phyloP scores from a whole-genome alignment of 2,113 vertebrate species.

The Recurvirostra avosetta region DNA sequence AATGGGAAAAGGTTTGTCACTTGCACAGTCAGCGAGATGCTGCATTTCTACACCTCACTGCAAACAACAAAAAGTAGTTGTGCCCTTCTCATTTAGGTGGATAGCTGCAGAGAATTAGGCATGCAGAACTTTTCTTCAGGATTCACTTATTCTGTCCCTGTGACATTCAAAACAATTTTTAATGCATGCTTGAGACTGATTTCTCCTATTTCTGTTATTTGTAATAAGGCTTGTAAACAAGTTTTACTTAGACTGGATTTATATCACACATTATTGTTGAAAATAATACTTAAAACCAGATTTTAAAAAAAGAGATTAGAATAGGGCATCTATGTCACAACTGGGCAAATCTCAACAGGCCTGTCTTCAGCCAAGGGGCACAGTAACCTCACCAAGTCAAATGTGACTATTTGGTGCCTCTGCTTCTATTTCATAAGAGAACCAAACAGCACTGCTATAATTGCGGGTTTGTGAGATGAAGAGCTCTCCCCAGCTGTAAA shows the following conservation, averaged over 20 bases:
- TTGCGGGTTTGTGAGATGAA: not conserved
- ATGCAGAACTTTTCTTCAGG: not conserved
- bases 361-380: not conserved
- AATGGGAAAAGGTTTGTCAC: not conserved
- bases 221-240: not conserved
- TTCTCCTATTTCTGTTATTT: not conserved
- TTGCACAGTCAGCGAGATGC: not conserved
- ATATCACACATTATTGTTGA: not conserved
- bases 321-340: not conserved
- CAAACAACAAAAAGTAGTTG: not conserved
- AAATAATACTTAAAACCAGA: not conserved
- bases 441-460: not conserved
- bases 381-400: not conserved
- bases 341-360: not conserved
- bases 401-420: not conserved
- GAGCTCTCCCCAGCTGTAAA: not conserved
- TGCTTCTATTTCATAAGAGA: not conserved
- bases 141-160: not conserved
- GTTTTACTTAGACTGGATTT: not conserved
- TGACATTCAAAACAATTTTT: not conserved
- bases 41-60: not conserved
- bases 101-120: not conserved
- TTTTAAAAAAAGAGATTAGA: not conserved
- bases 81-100: not conserved
- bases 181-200: not conserved